Evolutionary conservation across 2,888 invertebrate genomes (phyloP), one percentile per base, ranked within the genome.

Genomic region (Sinhomidia bicolor): DNA sequence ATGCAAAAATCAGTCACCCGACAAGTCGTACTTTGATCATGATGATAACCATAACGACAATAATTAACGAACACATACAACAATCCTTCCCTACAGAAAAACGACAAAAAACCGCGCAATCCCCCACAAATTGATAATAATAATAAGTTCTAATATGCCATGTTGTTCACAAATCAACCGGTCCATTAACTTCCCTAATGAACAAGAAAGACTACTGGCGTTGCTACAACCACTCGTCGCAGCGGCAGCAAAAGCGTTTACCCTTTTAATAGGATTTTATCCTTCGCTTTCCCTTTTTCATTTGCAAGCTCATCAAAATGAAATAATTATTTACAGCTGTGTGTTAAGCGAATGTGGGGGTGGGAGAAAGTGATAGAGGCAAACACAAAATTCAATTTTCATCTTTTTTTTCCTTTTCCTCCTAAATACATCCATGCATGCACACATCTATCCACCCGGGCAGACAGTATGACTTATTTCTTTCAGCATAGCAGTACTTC

Each of bases 131-230:
- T 32, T 14, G 3, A n/a, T 3, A 65, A 65, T 7, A 14, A 51
- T n/a, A 32, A 14, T n/a, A n/a, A 0, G 26, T 32, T 5, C 4
- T 32, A 32, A 3, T 29, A 32, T 65, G n/a, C 6, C n/a, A 32
- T 32, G 62, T 32, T 65, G 32, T 9, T 14, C 32, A 0, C 54
- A 54, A 54, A 54, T 54, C 51, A 54, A 17, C 32, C 54, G 78
- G 51, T 29, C 32, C 78, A 78, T 78, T 78, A 78, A 78, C 78
- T 78, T 17, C 32, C n/a, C 78, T 78, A 78, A 78, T 78, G 78
- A 78, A 51, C 20, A 65, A 65, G 51, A n/a, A n/a, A n/a, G n/a
- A n/a, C n/a, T n/a, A n/a, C 51, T 14, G 51, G 4, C 10, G 41
- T 41, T 7, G 41, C 41, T 5, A 51, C 12, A 51, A n/a, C n/a